These are phyloP conservation scores for Paedocypris micromegethes DNA, from an alignment of 2,797 vertebrate species.

Conservation along the genomic window DNA sequence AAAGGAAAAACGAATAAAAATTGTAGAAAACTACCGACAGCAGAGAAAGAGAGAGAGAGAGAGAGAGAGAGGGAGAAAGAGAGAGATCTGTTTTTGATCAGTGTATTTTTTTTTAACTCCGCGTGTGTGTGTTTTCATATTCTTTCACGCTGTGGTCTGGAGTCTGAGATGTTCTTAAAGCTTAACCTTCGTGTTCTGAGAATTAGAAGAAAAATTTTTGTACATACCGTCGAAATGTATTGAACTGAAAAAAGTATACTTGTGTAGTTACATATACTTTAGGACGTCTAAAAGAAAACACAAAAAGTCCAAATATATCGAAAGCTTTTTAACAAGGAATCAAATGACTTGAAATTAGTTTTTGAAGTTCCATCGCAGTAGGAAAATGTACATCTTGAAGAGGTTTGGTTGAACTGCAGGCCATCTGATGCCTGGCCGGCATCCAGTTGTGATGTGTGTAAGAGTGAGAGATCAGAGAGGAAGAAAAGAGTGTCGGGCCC, in stretches of 20 bases:
- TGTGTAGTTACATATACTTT: conserved; percentile 45
- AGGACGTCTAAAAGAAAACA: too few relatives aligned
- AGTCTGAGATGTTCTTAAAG: conserved; percentile 43
- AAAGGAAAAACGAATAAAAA: too few relatives aligned
- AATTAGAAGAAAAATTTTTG: conserved; percentile 39
- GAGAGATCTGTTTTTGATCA: conserved; percentile 43
- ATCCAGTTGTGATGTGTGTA: conserved; percentile 10
- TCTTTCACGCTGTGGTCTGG: conserved; percentile 48
- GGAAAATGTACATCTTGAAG: conserved; percentile 15
- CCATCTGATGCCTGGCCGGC: conserved; percentile 23
- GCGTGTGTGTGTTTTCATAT: conserved; percentile 10
- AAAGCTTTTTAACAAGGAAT: too few relatives aligned
- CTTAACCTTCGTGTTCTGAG: conserved; percentile 30
- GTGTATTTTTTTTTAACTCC: conserved; percentile 6
- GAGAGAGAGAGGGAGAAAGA: conserved; percentile 14
- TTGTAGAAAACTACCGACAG: too few relatives aligned
- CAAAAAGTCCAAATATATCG: too few relatives aligned
- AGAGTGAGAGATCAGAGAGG: conserved; percentile 26
- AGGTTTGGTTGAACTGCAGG: conserved; percentile 15
- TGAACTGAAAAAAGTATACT: too few relatives aligned
- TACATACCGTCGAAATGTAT: neutral
- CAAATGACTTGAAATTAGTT: too few relatives aligned
- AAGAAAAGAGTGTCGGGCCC: conserved; percentile 16
- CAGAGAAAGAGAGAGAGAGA: neutral
- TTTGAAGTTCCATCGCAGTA: neutral